Conservation (phyloP, 2,797 vertebrate species). For the Pipistrellus pygmaeus region DNA sequence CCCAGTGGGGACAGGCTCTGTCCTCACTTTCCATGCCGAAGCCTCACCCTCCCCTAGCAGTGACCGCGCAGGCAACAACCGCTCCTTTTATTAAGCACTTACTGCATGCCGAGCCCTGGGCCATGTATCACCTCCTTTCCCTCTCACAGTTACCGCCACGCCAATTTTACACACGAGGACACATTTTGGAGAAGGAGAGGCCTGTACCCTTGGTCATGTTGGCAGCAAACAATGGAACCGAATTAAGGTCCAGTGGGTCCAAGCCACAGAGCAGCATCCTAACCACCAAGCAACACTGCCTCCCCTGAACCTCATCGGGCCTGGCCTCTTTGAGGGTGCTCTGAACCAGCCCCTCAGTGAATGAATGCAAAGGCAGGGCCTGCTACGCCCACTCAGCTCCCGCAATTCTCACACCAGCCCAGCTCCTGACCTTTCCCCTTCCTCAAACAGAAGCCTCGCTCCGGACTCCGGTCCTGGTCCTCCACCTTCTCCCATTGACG, state of each 20-base stretch:
- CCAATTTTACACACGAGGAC: neutral
- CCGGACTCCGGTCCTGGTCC: neutral
- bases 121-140: neutral
- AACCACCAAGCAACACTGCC: neutral
- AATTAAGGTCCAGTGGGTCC: neutral
- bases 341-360: neutral
- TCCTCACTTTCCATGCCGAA: neutral
- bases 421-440: neutral
- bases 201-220: neutral
- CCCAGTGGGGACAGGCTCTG: neutral
- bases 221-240: neutral
- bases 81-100: conserved; percentile 58
- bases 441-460: neutral
- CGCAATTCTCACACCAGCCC: neutral
- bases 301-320: neutral
- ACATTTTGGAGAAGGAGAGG: neutral
- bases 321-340: neutral
- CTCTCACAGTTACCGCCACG: neutral
- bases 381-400: neutral
- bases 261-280: neutral
- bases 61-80: neutral
- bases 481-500: neutral
- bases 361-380: neutral
- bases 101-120: conserved; percentile 32
- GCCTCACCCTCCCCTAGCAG: neutral